A percentile compares a stretch with the other conserved stretches of the same genome.
Conservation (phyloP, 2,888 invertebrate species). For the Cactoblastis cactorum region DNA sequence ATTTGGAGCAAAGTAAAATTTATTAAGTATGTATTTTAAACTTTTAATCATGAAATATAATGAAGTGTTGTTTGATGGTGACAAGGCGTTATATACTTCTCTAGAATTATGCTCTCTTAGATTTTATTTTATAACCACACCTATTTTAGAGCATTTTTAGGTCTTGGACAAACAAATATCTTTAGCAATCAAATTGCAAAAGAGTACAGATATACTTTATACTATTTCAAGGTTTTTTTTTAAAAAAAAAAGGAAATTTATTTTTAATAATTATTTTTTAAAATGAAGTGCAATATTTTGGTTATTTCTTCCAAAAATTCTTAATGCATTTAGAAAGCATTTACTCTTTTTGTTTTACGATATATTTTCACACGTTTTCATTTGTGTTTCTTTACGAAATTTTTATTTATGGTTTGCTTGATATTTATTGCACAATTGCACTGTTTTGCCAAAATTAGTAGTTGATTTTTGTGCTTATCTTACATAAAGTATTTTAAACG, state of each 20-base stretch:
- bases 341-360: constrained; percentile 11
- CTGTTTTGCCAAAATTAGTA: background rate
- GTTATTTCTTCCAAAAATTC: background rate
- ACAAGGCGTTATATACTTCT: background rate
- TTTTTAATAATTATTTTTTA: background rate
- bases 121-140: background rate
- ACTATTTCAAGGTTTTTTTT: background rate
- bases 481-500: background rate
- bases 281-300: background rate
- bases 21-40: background rate
- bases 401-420: background rate
- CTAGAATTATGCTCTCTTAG: background rate
- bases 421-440: background rate
- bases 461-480: background rate
- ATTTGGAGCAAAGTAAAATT: constrained; percentile 4
- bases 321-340: constrained; percentile 21
- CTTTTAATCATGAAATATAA: background rate
- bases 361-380: too few species aligned
- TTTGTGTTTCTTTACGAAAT: background rate
- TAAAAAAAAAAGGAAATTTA: background rate
- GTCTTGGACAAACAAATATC: too few species aligned
- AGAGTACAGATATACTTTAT: too few species aligned
- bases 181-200: too few species aligned
- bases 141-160: too few species aligned
- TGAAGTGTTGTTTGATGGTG: background rate